Evolutionary conservation across 2,797 vertebrate species (phyloP).

Genomic region (Oreonectes daqikongensis): DNA sequence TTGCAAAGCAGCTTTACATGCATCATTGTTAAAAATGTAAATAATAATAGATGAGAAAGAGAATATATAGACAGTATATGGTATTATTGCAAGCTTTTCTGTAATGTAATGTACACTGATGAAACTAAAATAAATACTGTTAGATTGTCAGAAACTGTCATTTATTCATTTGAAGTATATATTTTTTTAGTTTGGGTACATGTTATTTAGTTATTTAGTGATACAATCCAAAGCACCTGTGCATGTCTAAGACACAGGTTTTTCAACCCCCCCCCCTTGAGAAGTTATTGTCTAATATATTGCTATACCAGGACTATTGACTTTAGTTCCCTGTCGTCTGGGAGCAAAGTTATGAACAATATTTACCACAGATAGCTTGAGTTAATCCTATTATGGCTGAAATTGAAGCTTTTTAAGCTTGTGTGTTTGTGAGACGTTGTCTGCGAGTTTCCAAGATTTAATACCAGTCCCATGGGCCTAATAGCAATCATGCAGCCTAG

Average conservation of each 20-base stretch:
- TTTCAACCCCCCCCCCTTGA: background rate
- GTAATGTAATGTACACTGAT: no score
- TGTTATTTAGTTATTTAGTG: background rate
- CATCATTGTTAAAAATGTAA: no score
- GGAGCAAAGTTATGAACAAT: slow-evolving; percentile 43
- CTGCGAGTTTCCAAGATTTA: slow-evolving; percentile 33
- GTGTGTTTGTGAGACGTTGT: slow-evolving; percentile 30
- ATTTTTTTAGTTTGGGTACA: no score
- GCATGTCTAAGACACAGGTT: background rate
- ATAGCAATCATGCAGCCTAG: slow-evolving; percentile 43
- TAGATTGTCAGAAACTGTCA: no score
- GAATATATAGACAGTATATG: no score
- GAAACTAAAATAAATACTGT: no score
- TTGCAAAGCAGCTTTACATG: no score
- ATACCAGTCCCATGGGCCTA: slow-evolving; percentile 38
- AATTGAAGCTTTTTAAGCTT: slow-evolving; percentile 42
- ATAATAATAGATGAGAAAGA: no score
- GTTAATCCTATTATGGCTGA: slow-evolving; percentile 41
- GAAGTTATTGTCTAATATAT: slow-evolving; percentile 21
- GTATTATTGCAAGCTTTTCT: no score
- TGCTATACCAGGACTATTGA: slow-evolving; percentile 27
- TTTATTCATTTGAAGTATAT: no score
- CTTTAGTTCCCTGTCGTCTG: slow-evolving; percentile 30
- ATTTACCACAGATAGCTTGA: slow-evolving; percentile 43
- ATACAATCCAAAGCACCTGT: background rate